Evolutionary conservation across 1,140 invertebrate species (phyloP), one percentile per base, ranked within the genome.

Genomic region (Drosophila ambigua): DNA sequence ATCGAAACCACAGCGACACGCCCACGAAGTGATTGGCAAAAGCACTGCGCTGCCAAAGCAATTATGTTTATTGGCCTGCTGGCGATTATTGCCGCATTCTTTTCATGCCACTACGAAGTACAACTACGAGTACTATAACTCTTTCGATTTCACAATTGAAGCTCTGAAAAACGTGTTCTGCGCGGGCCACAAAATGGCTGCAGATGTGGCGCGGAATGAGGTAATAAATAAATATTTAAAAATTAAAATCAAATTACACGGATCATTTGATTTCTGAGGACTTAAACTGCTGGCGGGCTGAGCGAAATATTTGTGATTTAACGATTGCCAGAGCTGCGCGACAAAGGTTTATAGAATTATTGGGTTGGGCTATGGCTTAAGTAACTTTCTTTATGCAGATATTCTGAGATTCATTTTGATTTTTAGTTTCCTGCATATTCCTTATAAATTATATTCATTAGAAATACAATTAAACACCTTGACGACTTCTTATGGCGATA

Each of bases 41-140:
- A 54, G 35, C 13, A 39, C 31, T 0, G 31, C 31, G 31, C 55
- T 26, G 55, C 31, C 48, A 13, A 15, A 35, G 26, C 61, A 75
- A 75, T 75, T 75, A 66, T 75, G 62, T 49, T 59, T 66, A 57
- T 69, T 64, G 45, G 61, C 11, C 53, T 75, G 61, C 61, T 51
- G 53, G 61, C 72, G 61, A 74, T 73, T 73, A 51, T 63, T 72
- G 68, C 68, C 71, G 71, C 71, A 73, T 73, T 73, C 71, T 69
- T 69, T 43, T 15, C 66, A 13, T 20, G 35, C 31, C 28, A 4
- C 35, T 15, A 31, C 20, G 6, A 26, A 26, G 26, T 7, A 28
- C 26, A 2, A 8, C 28, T 4, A 24, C 23, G 16, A 67, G 41
- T 41, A 28, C 7, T 8, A 31, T 44, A 15, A 57, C 43, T 49